Base-by-base conservation (phyloP, 1,140 invertebrate species). In the Eulimnadia texana region DNA sequence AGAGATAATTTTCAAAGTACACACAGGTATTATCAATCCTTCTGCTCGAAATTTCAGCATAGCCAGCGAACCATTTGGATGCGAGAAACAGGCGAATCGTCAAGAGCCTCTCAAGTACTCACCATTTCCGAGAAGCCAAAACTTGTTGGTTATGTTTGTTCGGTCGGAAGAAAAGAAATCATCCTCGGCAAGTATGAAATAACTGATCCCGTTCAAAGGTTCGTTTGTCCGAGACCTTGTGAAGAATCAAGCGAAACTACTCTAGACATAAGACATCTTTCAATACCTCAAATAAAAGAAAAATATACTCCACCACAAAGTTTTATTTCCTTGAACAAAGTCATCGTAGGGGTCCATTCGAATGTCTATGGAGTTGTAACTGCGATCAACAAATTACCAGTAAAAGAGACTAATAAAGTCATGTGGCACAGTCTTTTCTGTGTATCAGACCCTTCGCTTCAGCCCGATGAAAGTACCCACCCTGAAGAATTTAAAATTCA, bases 331-430 rank as follows among this genome's bases (percentile, higher is more conserved):
- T 20, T 57, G 19, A 57, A 27, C 33, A 27, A 57, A 13, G 22
- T 57, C 19, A 20, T 19, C 6, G 11, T 57, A 9, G 33, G 27
- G 29, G 2, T 20, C 25, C 25, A 27, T 6, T 57, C 33, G 55
- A 27, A 57, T 27, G 33, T 57, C 20, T 57, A 19, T 33, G 55
- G 55, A 28, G 55, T 57, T 10, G 55, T 57, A 3, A 57, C 55
- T 22, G 55, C 55, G 27, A 33, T 57, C 27, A 57, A 57, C 22
- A 57, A 57, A 33, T 27, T 57, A n/a, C 55, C 55, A 29, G 33
- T 33, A 3, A 29, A 57, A n/a, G 33, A 27, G 29, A 28, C 25
- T 22, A 42, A 42, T 16, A 42, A 42, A 42, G 13, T 16, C n/a
- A 22, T 20, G 3, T 57, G 55, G 55, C 55, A 57, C 33, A 29